phyloP scores from a whole-genome alignment of 2,888 invertebrate genomes.

The Aphrophora alni region DNA sequence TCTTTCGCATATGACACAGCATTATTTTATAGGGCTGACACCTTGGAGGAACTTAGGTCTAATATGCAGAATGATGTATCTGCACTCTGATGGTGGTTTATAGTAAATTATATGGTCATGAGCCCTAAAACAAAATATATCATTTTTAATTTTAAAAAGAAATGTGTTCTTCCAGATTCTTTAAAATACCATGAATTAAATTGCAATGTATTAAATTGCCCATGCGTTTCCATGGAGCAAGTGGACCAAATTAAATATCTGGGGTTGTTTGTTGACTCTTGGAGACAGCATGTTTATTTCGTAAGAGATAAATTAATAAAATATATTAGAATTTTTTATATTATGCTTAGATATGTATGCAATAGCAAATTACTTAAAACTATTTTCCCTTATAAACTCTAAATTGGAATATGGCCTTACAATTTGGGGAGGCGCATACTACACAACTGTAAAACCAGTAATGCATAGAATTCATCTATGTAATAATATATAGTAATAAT shows the following conservation, averaged over 20 bases:
- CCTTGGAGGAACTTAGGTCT: background rate
- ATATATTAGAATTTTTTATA: no score
- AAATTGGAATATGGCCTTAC: no score
- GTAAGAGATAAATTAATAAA: no score
- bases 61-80: constrained; percentile 22
- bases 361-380: no score
- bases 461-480: no score
- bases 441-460: no score
- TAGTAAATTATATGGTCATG: constrained; percentile 16
- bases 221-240: background rate
- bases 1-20: constrained; percentile 20
- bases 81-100: constrained; percentile 6
- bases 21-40: background rate
- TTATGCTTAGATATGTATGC: no score
- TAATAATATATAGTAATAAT: no score
- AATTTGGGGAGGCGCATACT: no score
- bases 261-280: background rate
- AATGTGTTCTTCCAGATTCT: background rate
- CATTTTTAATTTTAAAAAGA: background rate
- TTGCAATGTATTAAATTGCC: background rate
- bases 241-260: constrained; percentile 16
- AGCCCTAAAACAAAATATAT: constrained; percentile 30
- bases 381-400: no score
- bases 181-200: background rate
- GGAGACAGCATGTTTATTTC: constrained; percentile 20